phyloP scores from a whole-genome alignment of 2,113 vertebrate species.

The Scortum barcoo region DNA sequence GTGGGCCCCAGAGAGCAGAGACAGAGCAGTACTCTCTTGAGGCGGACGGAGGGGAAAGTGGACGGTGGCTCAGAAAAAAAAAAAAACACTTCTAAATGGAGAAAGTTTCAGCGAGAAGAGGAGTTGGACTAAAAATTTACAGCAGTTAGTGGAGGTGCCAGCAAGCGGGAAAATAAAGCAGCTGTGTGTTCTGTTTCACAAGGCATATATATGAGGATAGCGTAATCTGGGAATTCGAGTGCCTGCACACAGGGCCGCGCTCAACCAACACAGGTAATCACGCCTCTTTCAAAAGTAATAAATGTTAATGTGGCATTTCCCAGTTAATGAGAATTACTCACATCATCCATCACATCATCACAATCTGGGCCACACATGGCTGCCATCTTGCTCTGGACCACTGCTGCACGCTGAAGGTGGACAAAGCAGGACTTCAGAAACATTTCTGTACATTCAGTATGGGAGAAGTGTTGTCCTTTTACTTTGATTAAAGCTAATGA shows the following conservation, averaged over 20 bases:
- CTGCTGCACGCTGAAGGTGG: neutral
- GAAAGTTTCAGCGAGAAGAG: constrained; percentile 38
- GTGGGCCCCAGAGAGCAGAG: constrained; percentile 60
- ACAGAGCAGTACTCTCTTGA: constrained; percentile 21
- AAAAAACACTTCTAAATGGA: constrained; percentile 28
- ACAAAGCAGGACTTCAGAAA: constrained; percentile 2
- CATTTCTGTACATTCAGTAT: neutral
- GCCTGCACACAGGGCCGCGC: constrained; percentile 44
- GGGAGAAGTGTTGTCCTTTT: neutral
- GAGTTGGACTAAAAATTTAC: constrained; percentile 66
- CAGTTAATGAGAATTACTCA: constrained; percentile 78
- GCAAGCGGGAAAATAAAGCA: constrained; percentile 67
- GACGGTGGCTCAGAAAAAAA: constrained; percentile 53
- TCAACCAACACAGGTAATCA: constrained; percentile 60
- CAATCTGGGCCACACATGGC: constrained; percentile 72
- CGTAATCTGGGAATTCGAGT: constrained; percentile 72
- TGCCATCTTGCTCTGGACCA: constrained; percentile 35
- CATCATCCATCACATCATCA: constrained; percentile 81
- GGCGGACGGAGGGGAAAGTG: constrained; percentile 48
- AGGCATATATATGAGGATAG: constrained; percentile 65
- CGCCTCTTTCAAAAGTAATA: constrained; percentile 69
- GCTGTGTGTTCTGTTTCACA: constrained; percentile 73
- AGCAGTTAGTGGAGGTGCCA: constrained; percentile 58
- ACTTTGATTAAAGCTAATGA: neutral
- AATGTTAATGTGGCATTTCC: constrained; percentile 77